These are phyloP conservation scores for Sinosuthora webbiana DNA, from an alignment of 2,113 vertebrate species.

Conservation along the genomic window DNA sequence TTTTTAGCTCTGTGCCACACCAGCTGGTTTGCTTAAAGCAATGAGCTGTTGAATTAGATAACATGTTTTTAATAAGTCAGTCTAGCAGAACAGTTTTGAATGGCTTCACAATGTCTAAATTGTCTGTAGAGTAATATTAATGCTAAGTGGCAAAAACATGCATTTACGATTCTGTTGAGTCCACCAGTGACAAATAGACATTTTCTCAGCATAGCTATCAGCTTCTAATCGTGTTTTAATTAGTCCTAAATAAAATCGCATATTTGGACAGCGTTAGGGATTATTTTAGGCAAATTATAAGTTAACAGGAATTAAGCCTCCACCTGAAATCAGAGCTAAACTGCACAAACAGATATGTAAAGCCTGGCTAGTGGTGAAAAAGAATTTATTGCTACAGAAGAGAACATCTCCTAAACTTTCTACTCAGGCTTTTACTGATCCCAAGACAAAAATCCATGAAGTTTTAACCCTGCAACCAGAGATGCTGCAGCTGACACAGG, in stretches of 20 bases:
- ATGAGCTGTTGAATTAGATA: conserved; percentile 64
- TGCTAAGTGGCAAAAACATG: background rate
- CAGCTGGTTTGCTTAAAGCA: conserved; percentile 65
- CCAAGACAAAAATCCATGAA: background rate
- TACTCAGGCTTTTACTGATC: background rate
- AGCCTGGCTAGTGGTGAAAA: background rate
- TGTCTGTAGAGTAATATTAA: conserved; percentile 37
- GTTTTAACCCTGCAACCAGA: background rate
- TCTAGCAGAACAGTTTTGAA: conserved; percentile 45
- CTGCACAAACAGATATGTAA: background rate
- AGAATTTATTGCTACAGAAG: background rate
- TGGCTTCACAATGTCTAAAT: conserved; percentile 44
- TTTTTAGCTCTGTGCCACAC: background rate
- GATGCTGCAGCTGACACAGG: background rate
- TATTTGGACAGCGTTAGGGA: background rate
- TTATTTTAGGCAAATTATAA: background rate
- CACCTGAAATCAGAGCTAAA: background rate
- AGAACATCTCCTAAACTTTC: background rate
- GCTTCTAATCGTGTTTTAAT: conserved; percentile 30
- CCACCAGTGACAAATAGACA: background rate
- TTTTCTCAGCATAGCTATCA: background rate
- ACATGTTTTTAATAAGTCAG: conserved; percentile 61
- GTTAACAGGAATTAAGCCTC: background rate
- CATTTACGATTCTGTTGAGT: background rate
- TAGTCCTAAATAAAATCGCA: background rate